A percentile compares a stretch with the other conserved stretches of the same genome.
phyloP scores from a whole-genome alignment of 2,113 vertebrate species.

The Lepus timidus region DNA sequence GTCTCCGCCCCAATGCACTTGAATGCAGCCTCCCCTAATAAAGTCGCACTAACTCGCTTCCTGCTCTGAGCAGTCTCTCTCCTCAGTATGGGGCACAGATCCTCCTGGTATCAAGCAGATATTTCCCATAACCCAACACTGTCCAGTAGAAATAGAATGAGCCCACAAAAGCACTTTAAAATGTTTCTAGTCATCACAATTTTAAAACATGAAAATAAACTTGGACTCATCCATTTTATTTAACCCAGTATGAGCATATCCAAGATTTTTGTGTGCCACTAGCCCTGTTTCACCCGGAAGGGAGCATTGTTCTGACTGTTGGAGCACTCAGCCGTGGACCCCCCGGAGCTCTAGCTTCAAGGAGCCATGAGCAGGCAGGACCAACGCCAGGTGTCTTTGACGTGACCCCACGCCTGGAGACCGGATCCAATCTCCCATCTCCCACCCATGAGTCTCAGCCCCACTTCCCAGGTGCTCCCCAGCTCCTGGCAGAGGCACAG shows the following conservation, averaged over 20 bases:
- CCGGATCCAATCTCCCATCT: background rate
- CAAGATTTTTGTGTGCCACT: background rate
- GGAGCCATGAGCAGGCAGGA: background rate
- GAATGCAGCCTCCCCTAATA: background rate
- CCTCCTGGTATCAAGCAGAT: no score
- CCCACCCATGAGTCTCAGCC: background rate
- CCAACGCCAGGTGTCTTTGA: background rate
- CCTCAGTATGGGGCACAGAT: background rate
- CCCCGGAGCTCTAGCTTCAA: background rate
- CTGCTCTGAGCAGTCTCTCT: background rate
- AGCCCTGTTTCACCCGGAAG: background rate
- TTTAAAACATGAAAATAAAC: background rate
- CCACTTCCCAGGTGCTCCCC: background rate
- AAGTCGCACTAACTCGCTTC: fast-evolving
- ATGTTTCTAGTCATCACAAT: background rate
- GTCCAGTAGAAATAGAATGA: background rate
- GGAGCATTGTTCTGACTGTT: no score
- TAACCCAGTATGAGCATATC: background rate
- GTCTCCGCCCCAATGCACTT: background rate
- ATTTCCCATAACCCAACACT: background rate
- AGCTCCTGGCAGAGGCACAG: background rate
- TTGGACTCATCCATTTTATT: background rate
- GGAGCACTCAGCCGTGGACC: no score
- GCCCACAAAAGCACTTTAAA: background rate
- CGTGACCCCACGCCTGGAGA: background rate